A percentile compares a stretch with the other conserved stretches of the same genome.
phyloP scores from a whole-genome alignment of 2,797 vertebrate species.

The Characodon lateralis region DNA sequence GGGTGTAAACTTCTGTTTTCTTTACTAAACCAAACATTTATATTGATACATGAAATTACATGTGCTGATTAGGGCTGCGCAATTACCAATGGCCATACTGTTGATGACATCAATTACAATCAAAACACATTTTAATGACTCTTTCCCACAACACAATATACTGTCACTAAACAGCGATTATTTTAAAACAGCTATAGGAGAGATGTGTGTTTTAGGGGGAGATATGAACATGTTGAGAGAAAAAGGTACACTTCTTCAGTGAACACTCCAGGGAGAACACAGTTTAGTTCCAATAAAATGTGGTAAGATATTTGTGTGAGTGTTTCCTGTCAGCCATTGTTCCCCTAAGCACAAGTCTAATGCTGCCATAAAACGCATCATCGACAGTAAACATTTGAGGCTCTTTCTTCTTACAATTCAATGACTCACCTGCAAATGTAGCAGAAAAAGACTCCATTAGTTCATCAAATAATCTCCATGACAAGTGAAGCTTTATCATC shows the following conservation, averaged over 20 bases:
- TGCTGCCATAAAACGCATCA: constrained; percentile 70
- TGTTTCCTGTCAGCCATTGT: constrained; percentile 14
- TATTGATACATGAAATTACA: neutral
- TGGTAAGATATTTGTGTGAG: neutral
- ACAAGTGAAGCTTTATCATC: neutral
- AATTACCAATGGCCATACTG: neutral
- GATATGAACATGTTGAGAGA: no score
- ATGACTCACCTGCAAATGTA: neutral
- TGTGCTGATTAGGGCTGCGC: neutral
- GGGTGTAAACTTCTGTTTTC: no score
- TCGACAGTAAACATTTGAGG: constrained; percentile 65
- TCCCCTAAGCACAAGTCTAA: constrained; percentile 30
- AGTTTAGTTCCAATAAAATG: neutral
- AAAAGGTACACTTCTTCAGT: no score
- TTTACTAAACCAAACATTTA: neutral
- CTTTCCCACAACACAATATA: neutral
- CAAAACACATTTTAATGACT: neutral
- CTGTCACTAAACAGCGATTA: no score
- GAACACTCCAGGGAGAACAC: no score
- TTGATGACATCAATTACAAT: no score
- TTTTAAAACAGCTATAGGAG: no score
- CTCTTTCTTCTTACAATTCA: constrained; percentile 61
- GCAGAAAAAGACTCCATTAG: neutral
- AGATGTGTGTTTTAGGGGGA: no score
- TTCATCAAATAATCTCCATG: neutral